These are phyloP conservation scores for Paedocypris sp. DNA, from an alignment of 2,113 vertebrate species.

Conservation along the genomic window DNA sequence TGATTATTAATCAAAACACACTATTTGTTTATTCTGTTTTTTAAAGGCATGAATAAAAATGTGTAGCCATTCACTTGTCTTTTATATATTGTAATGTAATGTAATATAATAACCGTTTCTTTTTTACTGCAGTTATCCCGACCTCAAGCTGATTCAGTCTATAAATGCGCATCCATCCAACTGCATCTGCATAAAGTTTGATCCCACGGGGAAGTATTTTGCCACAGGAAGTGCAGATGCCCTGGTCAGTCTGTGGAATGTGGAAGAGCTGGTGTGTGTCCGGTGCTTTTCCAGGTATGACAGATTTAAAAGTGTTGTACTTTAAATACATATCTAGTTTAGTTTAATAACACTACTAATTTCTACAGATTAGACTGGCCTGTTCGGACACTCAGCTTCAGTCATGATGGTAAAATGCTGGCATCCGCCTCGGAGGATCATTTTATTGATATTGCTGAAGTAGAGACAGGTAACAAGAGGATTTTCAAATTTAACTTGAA, in stretches of 20 bases:
- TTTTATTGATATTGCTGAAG: slow-evolving; percentile 95
- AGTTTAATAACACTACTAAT: neutral
- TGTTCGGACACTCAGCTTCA: slow-evolving; percentile 91
- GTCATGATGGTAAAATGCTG: slow-evolving; percentile 94
- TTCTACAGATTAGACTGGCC: slow-evolving; percentile 86
- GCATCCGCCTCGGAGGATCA: slow-evolving; percentile 94
- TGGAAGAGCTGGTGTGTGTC: slow-evolving; percentile 92
- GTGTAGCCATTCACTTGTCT: too few relatives aligned
- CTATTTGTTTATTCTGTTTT: too few relatives aligned
- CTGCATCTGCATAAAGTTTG: slow-evolving; percentile 98
- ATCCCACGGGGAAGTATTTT: slow-evolving; percentile 93
- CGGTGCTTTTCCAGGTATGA: slow-evolving; percentile 98
- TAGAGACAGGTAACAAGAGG: slow-evolving; percentile 77
- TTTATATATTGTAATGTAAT: neutral
- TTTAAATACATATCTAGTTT: too few relatives aligned
- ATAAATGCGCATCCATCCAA: slow-evolving; percentile 98
- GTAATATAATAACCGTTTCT: neutral
- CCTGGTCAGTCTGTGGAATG: slow-evolving; percentile 90
- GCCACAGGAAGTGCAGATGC: slow-evolving; percentile 94
- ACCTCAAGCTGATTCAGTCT: slow-evolving; percentile 94
- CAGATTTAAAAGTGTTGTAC: too few relatives aligned
- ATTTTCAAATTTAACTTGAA: neutral
- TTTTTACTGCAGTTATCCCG: slow-evolving; percentile 73
- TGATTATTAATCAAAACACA: too few relatives aligned
- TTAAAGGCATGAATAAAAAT: too few relatives aligned